Evolutionary conservation across 2,888 invertebrate species (phyloP), one percentile per base, ranked within the genome.

Genomic region (Tanypteryx hageni): DNA sequence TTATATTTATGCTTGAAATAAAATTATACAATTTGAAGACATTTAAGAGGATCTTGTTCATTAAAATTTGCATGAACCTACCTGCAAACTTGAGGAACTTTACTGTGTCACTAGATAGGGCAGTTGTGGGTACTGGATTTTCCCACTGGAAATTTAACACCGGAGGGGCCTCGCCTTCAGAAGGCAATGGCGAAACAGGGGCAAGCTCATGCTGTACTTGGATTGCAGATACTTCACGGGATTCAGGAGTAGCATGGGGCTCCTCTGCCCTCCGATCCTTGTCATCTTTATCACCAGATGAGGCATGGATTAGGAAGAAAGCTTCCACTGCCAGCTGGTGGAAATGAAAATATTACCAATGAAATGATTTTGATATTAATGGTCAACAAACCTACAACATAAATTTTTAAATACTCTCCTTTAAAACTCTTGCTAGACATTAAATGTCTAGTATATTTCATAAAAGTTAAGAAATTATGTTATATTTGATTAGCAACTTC

Each of bases 221-320:
- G 11, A 93, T 92, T 7, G 93, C 92, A 14, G 93, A 92, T 56
- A 92, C 93, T n/a, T 93, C 93, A 18, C 91, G 92, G 14, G 86
- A 61, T 59, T 92, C 92, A 22, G 92, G 81, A 94, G 94, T 92
- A 44, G 61, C 91, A 56, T 31, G 59, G 68, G 85, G 18, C 31
- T 92, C 92, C 82, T 93, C 44, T 22, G 59, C 1, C n/a, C 59
- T 92, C 18, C 58, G 18, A 8, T 92, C 92, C 18, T 84, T 82
- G 11, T 64, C 83, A 16, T 84, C 92, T 84, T 92, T 92, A 31
- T 92, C 92, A 59, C 58, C 44, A 11, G 83, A 95, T 93, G 97
- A 97, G 27, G 98, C 97, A 94, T 98, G 98, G 4, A 98, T 98
- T 92, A 98, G 95, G 96, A 98, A 98, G 95, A 98, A 98, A 16